Conservation (phyloP, 2,797 vertebrate genomes). For the Valencia hispanica region DNA sequence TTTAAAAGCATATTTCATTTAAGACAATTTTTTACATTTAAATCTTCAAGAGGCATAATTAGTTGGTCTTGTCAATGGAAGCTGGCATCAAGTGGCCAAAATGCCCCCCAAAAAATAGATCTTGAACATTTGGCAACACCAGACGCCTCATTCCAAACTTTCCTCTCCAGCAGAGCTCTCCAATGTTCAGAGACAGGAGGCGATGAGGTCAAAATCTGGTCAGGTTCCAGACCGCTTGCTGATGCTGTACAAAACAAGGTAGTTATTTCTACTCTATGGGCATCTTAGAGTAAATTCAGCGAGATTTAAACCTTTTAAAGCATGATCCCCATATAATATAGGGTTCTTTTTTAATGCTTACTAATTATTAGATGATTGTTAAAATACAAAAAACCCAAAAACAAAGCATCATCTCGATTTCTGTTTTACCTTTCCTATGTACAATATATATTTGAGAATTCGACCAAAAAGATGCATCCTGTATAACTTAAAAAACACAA, state of each 20-base stretch:
- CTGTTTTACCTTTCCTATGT: background rate
- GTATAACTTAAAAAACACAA: too few species aligned
- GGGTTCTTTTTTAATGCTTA: background rate
- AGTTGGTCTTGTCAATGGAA: background rate
- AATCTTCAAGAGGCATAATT: background rate
- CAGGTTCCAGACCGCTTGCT: background rate
- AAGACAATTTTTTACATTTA: background rate
- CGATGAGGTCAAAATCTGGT: background rate
- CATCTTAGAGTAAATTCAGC: background rate
- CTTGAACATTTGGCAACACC: background rate
- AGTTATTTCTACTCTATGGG: background rate
- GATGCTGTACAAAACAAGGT: background rate
- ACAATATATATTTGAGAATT: too few species aligned
- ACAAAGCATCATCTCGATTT: background rate
- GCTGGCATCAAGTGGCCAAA: background rate
- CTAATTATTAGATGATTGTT: background rate
- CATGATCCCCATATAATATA: background rate
- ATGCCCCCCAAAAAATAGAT: background rate
- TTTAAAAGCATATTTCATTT: background rate
- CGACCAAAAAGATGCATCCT: background rate
- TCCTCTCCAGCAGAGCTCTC: background rate
- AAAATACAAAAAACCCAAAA: background rate
- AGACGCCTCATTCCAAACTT: background rate
- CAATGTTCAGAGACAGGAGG: background rate
- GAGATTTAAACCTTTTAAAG: background rate